Base-by-base conservation (phyloP, 2,113 vertebrate species). In the Esox niger region DNA sequence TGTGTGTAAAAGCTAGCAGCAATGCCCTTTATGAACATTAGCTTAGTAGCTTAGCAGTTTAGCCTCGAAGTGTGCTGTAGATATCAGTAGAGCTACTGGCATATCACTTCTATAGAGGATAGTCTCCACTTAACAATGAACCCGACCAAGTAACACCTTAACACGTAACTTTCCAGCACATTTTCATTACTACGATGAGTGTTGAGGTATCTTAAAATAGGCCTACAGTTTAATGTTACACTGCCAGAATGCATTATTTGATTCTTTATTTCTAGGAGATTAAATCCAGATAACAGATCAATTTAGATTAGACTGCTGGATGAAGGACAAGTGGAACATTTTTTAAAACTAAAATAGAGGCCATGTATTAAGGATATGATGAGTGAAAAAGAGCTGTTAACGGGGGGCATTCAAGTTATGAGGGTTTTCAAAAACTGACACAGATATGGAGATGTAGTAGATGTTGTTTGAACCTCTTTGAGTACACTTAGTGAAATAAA, bases 131-230 rank as follows among this genome's bases (percentile, higher is more conserved):
- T 59, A 73, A 81, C 71, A 79, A 78, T 47, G 71, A 58, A 59
- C 31, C 54, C 59, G 10, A 62, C 52, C 68, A 73, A 71, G 61
- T 76, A 35, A 30, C 66, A 70, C 78, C 68, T 74, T 68, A 57
- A 69, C 62, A 82, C 67, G 49, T 71, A 70, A 79, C 27, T n/a
- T 61, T 68, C 62, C 69, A 60, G 52, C 70, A 35, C 65, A 62
- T 80, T 73, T 79, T 79, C 25, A 79, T 79, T 74, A 79, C n/a
- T 43, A 15, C 62, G 69, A 70, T 67, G 66, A 13, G 25, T 62
- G 71, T 79, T 73, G 74, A 79, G 73, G 78, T 79, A 76, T 46
- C 35, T 72, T 70, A 63, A 66, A 69, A n/a, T n/a, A n/a, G n/a
- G n/a, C n/a, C n/a, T 64, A 64, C 49, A 77, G 46, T 29, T 30